Conservation (phyloP, 92 coral and sea anemone species). For the Ricordea florida region DNA sequence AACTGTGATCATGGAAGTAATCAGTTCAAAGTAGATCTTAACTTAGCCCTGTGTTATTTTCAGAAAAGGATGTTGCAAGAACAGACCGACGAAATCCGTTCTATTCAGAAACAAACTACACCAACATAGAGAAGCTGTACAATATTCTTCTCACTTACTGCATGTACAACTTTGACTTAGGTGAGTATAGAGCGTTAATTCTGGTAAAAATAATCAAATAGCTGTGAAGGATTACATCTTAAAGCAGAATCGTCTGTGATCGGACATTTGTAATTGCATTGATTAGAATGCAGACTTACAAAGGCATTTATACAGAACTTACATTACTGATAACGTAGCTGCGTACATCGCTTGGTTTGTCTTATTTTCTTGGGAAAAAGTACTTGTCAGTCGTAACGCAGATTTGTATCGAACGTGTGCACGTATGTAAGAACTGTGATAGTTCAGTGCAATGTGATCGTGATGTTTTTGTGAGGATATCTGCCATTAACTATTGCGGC, state of each 20-base stretch:
- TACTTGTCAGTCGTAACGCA: too few relatives aligned
- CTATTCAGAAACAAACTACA: slow-evolving; percentile 71
- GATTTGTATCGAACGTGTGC: too few relatives aligned
- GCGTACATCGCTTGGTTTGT: too few relatives aligned
- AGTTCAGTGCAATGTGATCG: too few relatives aligned
- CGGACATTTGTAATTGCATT: not conserved
- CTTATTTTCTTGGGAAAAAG: too few relatives aligned
- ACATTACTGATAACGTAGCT: too few relatives aligned
- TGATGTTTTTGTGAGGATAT: too few relatives aligned
- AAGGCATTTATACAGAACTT: too few relatives aligned
- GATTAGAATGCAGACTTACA: too few relatives aligned
- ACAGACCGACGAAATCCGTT: slow-evolving; percentile 85
- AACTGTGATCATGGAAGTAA: not conserved
- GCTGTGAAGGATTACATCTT: not conserved
- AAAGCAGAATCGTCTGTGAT: not conserved
- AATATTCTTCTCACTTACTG: slow-evolving; percentile 95
- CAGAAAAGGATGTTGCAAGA: slow-evolving; percentile 93
- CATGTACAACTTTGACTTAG: slow-evolving; percentile 98
- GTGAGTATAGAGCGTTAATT: slow-evolving; percentile 68
- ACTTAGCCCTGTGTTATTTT: not conserved
- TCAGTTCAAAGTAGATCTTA: not conserved
- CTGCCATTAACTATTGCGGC: too few relatives aligned
- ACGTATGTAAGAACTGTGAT: too few relatives aligned
- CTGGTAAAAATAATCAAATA: not conserved
- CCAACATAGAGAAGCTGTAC: slow-evolving; percentile 71